Evolutionary conservation across 2,113 vertebrate species (phyloP), one percentile per base, ranked within the genome.

Genomic region (Mustela nigripes): DNA sequence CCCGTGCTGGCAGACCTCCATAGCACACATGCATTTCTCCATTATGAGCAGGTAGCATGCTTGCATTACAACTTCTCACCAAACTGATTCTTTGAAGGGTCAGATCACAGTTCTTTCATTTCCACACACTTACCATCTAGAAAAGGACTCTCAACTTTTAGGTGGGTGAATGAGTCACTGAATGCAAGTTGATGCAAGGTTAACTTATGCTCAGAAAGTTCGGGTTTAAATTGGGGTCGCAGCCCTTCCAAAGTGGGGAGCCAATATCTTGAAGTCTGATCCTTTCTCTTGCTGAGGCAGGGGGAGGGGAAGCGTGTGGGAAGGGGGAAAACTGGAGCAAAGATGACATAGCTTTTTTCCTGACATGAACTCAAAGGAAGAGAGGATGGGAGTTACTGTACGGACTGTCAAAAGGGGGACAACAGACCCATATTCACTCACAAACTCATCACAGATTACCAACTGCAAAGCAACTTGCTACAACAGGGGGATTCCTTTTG

Each of bases 101-200:
- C 48, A 63, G 28, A 76, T 62, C 22, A 58, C n/a, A 5, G 83
- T 31, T 94, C 53, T 89, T 94, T 95, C 45, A 94, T 87, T 62
- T 76, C 82, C n/a, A 58, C 48, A 96, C 26, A 88, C 14, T 53
- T 76, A 93, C 19, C 65, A 92, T 65, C 50, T 85, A 96, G 21
- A 93, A 87, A 88, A 97, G 53, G 33, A 94, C 86, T 42, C 65
- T 78, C 33, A 88, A 50, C 39, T 91, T 97, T 98, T 88, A 94
- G 36, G 81, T 73, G 45, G 78, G 39, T 79, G 91, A 45, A 53
- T 80, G 50, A 96, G 24, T 94, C 76, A 42, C 1, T 80, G 79
- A 89, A 92, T 79, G 18, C 36, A 97, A 78, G 39, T 1, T 94
- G 69, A 84, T 81, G 89, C 76, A 96, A 60, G 62, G 39, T 60